Base-by-base conservation (phyloP, 2,797 vertebrate genomes). In the Phoeniculus purpureus region DNA sequence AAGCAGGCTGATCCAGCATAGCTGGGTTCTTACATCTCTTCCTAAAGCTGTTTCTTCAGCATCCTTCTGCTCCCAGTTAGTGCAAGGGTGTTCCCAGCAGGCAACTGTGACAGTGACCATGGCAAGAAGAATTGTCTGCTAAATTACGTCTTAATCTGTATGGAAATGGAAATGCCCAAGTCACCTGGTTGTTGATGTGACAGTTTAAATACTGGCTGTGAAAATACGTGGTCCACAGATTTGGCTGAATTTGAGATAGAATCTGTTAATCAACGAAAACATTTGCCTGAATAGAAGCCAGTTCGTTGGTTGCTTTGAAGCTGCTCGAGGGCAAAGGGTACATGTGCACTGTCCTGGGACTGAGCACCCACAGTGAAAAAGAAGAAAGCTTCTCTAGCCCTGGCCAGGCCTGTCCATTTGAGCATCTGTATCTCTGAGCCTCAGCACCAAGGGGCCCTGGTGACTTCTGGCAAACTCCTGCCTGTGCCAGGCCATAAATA, bases 91-190 rank as follows among this genome's bases (percentile, higher is more conserved):
- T 40, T 89, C 6, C 15, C 59, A 56, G 54, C 12, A 81, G 37
- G 29, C 16, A 51, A 47, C 51, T 6, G 0, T 5, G 4, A 31
- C 29, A 70, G 22, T 54, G 37, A 61, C 0, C 0, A 11, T n/a
- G 20, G 59, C 27, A 51, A 26, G 50, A 85, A 40, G 27, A 79
- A 22, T 18, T 51, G 7, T 32, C 81, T 85, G 45, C 32, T 60
- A 52, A 79, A 81, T 70, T 78, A 17, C 32, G 18, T 74, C 16
- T 50, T 73, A 9, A 54, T 11, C 32, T 47, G 9, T 26, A 34
- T 10, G 15, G 61, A 74, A 85, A 34, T 10, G 15, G 61, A 74
- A 85, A 83, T 62, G 11, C 5, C 21, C 0, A 2, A 15, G 7
- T 51, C 13, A 23, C 13, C 55, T 75, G 43, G 14, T 15, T 43